Conservation (phyloP, 2,888 invertebrate species). For the Mesochorus sp. region DNA sequence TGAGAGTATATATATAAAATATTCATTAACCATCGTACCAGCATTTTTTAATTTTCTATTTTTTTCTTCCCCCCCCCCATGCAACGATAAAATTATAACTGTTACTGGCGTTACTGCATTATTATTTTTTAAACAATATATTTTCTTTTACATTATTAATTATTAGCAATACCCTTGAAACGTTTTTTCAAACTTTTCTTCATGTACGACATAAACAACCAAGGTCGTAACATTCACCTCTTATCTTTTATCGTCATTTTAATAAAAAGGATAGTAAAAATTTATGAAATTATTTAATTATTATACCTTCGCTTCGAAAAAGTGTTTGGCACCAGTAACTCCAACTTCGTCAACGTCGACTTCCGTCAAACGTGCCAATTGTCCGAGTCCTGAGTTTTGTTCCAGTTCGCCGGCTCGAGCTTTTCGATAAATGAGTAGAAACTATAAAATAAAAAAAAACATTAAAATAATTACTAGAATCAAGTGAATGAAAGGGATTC, state of each 20-base stretch:
- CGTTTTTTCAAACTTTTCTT: constrained; percentile 1
- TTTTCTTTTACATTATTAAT: too few species aligned
- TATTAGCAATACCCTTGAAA: too few species aligned
- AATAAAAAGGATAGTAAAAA: too few species aligned
- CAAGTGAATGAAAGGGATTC: constrained; percentile 18
- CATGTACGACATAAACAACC: too few species aligned
- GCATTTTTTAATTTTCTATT: too few species aligned
- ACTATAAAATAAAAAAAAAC: constrained; percentile 79
- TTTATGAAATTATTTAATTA: constrained; percentile 19
- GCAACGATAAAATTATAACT: too few species aligned
- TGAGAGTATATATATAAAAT: background rate
- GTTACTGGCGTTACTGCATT: too few species aligned
- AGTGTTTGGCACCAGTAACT: constrained; percentile 96
- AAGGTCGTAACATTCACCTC: too few species aligned
- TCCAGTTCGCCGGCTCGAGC: constrained; percentile 95
- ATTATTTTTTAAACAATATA: too few species aligned
- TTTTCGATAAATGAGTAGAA: constrained; percentile 91
- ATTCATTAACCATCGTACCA: too few species aligned
- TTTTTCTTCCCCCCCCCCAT: too few species aligned
- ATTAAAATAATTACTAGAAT: background rate
- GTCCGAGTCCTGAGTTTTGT: constrained; percentile 92
- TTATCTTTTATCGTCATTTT: too few species aligned
- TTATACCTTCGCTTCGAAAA: constrained; percentile 95
- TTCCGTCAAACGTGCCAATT: constrained; percentile 93
- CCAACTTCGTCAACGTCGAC: constrained; percentile 97